These are phyloP conservation scores for Drosophila tropicalis DNA, from an alignment of 1,140 invertebrate species.

Conservation along the genomic window DNA sequence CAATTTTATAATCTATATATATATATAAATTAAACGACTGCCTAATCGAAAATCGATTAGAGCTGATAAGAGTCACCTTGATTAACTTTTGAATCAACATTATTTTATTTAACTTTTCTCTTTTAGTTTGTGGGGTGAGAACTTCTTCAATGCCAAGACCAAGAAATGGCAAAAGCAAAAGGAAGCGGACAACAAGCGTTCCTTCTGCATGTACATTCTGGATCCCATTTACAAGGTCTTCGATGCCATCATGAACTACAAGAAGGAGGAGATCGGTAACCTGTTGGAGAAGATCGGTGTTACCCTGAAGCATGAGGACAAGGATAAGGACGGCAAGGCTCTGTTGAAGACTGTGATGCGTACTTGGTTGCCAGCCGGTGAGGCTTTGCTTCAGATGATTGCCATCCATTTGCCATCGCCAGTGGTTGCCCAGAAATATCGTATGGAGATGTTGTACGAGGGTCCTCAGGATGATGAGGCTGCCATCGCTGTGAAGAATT, in stretches of 20 bases:
- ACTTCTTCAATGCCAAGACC: constrained; percentile 98
- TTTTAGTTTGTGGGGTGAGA: constrained; percentile 94
- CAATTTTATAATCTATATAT: too few relatives aligned
- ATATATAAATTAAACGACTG: too few relatives aligned
- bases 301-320: constrained; percentile 96
- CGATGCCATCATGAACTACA: constrained; percentile 98
- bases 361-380: constrained; percentile 99
- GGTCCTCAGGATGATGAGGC: constrained; percentile 99
- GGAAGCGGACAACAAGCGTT: constrained; percentile 95
- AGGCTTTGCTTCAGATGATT: constrained; percentile 99
- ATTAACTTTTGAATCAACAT: neutral
- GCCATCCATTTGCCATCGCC: constrained; percentile 99
- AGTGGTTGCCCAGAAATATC: constrained; percentile 99
- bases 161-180: constrained; percentile 99
- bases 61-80: neutral
- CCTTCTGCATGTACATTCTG: constrained; percentile 99
- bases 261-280: constrained; percentile 95
- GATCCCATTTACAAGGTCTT: constrained; percentile 99
- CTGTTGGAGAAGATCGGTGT: constrained; percentile 96
- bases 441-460: constrained; percentile 99
- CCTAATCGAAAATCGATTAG: too few relatives aligned
- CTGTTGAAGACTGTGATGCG: constrained; percentile 98
- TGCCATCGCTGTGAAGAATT: constrained; percentile 95
- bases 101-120: neutral
- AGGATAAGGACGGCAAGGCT: constrained; percentile 97